Evolutionary conservation across 2,797 vertebrate genomes (phyloP).

Genomic region (Kryptolebias ocellatus): DNA sequence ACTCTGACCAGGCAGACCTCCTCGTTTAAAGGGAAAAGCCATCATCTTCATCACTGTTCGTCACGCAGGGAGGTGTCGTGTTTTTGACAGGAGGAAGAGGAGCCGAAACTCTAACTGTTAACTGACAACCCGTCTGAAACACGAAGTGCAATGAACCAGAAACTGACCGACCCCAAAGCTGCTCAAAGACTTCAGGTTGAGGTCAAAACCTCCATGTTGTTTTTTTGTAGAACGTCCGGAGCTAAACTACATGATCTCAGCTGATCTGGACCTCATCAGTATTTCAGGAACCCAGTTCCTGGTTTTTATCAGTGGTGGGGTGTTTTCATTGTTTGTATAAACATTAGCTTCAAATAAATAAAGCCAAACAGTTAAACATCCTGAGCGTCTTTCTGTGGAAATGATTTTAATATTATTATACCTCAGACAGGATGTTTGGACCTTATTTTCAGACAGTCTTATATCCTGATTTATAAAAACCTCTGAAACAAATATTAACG

Average conservation of each 20-base stretch:
- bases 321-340: neutral
- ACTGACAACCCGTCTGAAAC: too few species aligned
- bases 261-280: conserved; percentile 9
- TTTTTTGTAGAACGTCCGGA: neutral
- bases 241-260: conserved; percentile 1
- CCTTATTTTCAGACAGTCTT: too few species aligned
- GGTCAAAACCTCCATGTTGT: neutral
- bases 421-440: neutral
- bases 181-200: neutral
- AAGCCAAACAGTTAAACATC: neutral
- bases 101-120: too few species aligned
- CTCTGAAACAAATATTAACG: too few species aligned
- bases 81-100: neutral
- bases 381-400: neutral
- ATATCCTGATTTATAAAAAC: too few species aligned
- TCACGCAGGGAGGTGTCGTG: conserved; percentile 14
- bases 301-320: neutral
- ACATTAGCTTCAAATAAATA: neutral
- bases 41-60: conserved; percentile 29
- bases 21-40: conserved; percentile 72
- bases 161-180: neutral
- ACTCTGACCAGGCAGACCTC: conserved; percentile 55
- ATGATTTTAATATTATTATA: neutral
- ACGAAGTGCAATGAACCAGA: too few species aligned
- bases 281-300: neutral